Evolutionary conservation across 2,888 invertebrate genomes (phyloP).

Genomic region (Strigamia maritima): DNA sequence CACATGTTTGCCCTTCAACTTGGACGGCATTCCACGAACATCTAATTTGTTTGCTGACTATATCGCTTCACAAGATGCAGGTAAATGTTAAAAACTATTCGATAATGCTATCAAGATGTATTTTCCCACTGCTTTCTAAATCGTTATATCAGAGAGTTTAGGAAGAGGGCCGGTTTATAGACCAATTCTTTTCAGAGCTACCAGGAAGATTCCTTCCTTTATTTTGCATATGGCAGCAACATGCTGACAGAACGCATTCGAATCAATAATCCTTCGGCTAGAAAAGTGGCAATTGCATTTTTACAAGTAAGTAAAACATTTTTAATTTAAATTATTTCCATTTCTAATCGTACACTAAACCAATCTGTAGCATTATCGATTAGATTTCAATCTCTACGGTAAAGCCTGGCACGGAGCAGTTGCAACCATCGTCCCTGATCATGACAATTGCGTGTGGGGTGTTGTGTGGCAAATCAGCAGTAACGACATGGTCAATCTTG

Average conservation of each 20-base stretch:
- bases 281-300: constrained; percentile 65
- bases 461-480: constrained; percentile 71
- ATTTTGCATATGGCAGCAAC: constrained; percentile 90
- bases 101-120: neutral
- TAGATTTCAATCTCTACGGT: constrained; percentile 54
- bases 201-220: constrained; percentile 61
- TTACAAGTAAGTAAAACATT: constrained; percentile 58
- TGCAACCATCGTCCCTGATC: constrained; percentile 73
- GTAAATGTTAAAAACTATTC: neutral
- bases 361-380: constrained; percentile 52
- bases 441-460: constrained; percentile 64
- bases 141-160: neutral
- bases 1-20: neutral
- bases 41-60: neutral
- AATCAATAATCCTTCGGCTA: constrained; percentile 67
- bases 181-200: neutral
- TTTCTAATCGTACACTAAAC: constrained; percentile 1
- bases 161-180: neutral
- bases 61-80: neutral
- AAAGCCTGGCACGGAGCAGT: constrained; percentile 74
- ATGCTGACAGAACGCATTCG: constrained; percentile 73
- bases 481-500: constrained; percentile 63
- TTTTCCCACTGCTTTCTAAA: neutral
- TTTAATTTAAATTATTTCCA: neutral
- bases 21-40: neutral